A percentile compares a stretch with the other conserved stretches of the same genome.
phyloP scores from a whole-genome alignment of 2,113 vertebrate species.

The Phoenicopterus ruber region DNA sequence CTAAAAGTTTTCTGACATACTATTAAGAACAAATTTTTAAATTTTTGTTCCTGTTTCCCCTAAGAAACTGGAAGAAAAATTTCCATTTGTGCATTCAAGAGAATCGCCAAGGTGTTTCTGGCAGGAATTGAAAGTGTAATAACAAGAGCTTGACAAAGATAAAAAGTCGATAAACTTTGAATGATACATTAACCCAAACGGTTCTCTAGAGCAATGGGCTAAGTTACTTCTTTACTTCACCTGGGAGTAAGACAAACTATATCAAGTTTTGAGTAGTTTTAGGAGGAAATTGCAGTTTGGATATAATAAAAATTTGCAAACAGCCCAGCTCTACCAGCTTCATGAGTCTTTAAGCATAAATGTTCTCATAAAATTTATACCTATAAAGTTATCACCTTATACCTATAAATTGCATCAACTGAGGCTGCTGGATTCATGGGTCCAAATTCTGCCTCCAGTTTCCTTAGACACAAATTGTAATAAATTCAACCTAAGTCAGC shows the following conservation, averaged over 20 bases:
- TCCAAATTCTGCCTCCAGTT: not conserved
- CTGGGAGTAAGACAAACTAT: not conserved
- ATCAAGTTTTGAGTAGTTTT: not conserved
- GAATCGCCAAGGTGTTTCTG: not conserved
- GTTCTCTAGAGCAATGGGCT: slow-evolving; percentile 17
- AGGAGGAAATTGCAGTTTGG: not conserved
- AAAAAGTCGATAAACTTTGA: not conserved
- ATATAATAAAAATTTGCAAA: not conserved
- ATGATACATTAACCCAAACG: not conserved
- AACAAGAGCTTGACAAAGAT: not conserved
- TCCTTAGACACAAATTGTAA: not conserved
- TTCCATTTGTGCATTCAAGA: not conserved
- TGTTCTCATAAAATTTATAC: not conserved
- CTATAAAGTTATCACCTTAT: not conserved
- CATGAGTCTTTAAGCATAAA: not conserved
- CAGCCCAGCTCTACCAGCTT: not conserved
- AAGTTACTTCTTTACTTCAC: slow-evolving; percentile 12
- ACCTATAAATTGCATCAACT: not conserved
- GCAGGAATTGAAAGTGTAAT: not conserved
- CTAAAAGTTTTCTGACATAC: not conserved
- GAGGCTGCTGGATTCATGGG: not conserved
- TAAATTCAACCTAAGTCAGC: not conserved
- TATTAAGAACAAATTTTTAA: not conserved
- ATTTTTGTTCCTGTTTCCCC: not conserved
- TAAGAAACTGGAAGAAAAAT: not conserved